These are phyloP conservation scores for Laothoe populi DNA, from an alignment of 2,888 invertebrate species.

Conservation along the genomic window DNA sequence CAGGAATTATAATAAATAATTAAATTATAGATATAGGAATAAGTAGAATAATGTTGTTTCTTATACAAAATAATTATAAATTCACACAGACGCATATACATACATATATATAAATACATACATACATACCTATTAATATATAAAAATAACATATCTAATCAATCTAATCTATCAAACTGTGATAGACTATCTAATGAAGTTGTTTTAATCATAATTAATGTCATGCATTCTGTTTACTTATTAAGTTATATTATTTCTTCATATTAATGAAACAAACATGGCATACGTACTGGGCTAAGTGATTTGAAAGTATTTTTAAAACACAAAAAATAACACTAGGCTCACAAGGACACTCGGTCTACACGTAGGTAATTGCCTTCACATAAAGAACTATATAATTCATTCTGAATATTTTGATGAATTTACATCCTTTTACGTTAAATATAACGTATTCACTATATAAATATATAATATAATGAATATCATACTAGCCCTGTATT, in stretches of 20 bases:
- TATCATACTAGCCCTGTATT: no score
- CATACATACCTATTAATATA: no score
- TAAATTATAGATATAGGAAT: no score
- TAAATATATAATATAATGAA: no score
- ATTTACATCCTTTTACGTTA: background rate
- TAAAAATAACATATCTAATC: no score
- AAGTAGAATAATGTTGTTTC: no score
- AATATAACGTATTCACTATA: background rate
- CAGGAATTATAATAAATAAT: no score
- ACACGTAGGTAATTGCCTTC: slow-evolving; percentile 25
- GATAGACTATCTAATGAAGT: background rate
- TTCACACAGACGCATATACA: no score
- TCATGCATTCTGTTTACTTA: background rate
- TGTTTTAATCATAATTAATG: background rate
- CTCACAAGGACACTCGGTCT: slow-evolving; percentile 32
- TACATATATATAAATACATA: no score
- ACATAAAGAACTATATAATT: slow-evolving; percentile 7
- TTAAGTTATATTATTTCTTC: background rate
- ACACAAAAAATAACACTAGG: slow-evolving; percentile 28
- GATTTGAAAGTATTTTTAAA: slow-evolving; percentile 25
- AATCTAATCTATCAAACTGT: no score
- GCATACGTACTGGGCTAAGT: slow-evolving; percentile 1
- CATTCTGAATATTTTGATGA: background rate
- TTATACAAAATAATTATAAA: no score
- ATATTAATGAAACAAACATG: background rate